phyloP scores from a whole-genome alignment of 2,797 vertebrate genomes.

The Esox masquinongy region DNA sequence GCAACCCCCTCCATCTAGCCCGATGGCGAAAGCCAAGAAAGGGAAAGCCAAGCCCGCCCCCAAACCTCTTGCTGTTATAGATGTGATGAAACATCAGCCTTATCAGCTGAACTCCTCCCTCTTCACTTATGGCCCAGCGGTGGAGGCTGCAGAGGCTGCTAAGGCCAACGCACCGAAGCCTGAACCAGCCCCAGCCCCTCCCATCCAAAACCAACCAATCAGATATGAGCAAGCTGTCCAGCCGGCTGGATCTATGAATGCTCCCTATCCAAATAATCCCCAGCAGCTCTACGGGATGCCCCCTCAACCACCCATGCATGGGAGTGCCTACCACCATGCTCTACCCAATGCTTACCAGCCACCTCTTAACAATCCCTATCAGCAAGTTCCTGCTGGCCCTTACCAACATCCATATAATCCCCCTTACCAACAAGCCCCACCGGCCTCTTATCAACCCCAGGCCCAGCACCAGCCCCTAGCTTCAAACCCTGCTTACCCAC shows the following conservation, averaged over 20 bases:
- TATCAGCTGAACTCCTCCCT: slow-evolving; percentile 94
- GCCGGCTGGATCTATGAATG: slow-evolving; percentile 67
- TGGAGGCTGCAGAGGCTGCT: slow-evolving; percentile 73
- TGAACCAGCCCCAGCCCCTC: slow-evolving; percentile 59
- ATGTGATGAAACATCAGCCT: slow-evolving; percentile 98
- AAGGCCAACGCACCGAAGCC: slow-evolving; percentile 66
- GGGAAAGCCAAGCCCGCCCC: slow-evolving; percentile 80
- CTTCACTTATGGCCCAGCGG: slow-evolving; percentile 91
- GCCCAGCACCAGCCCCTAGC: slow-evolving; percentile 63
- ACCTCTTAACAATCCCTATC: slow-evolving; percentile 51
- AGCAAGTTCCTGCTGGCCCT: slow-evolving; percentile 53
- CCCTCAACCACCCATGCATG: slow-evolving; percentile 66
- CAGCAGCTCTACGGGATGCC: slow-evolving; percentile 77
- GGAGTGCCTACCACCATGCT: slow-evolving; percentile 72
- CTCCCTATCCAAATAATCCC: slow-evolving; percentile 75
- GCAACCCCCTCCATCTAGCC: slow-evolving; percentile 68
- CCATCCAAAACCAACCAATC: slow-evolving; percentile 74
- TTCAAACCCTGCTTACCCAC: slow-evolving; percentile 62
- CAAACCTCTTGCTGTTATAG: slow-evolving; percentile 90
- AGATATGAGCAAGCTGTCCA: slow-evolving; percentile 73
- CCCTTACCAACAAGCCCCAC: slow-evolving; percentile 67
- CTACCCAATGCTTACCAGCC: slow-evolving; percentile 59
- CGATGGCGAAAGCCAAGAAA: slow-evolving; percentile 79
- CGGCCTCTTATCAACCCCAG: slow-evolving; percentile 61
- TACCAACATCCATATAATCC: slow-evolving; percentile 69